These are phyloP conservation scores for Meloidogyne hapla DNA, from an alignment of 1,140 invertebrate genomes.

Conservation along the genomic window DNA sequence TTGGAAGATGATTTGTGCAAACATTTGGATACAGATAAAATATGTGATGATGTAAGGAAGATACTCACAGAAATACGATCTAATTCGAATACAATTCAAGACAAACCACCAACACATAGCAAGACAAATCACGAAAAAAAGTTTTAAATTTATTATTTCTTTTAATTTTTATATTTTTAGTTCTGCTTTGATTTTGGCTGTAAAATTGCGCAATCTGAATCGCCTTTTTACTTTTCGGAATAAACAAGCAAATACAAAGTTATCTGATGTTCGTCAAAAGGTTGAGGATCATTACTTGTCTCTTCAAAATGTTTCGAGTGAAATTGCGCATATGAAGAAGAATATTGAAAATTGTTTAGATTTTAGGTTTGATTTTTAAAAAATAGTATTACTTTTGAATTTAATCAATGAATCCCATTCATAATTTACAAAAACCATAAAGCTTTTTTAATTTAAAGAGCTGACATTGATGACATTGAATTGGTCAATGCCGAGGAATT, in stretches of 20 bases:
- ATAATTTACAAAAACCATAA: not conserved
- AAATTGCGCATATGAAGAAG: conserved; percentile 41
- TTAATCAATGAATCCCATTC: too few species aligned
- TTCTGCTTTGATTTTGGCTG: conserved; percentile 1
- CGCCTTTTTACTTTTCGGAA: conserved; percentile 36
- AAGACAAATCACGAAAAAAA: not conserved
- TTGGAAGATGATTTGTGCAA: not conserved
- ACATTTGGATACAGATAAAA: not conserved
- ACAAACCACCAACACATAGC: not conserved
- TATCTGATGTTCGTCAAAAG: conserved; percentile 21
- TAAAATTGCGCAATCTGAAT: conserved; percentile 29
- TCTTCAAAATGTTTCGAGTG: conserved; percentile 36
- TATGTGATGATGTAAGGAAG: not conserved
- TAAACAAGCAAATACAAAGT: conserved; percentile 14
- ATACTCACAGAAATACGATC: not conserved
- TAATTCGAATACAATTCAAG: not conserved
- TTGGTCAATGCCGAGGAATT: conserved; percentile 34
- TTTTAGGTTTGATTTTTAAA: conserved; percentile 31
- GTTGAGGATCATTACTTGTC: conserved; percentile 37
- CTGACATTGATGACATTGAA: conserved; percentile 31
- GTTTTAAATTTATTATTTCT: not conserved
- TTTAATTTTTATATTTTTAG: not conserved
- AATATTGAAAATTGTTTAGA: conserved; percentile 37
- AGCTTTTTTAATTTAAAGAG: conserved; percentile 9
- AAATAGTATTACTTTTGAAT: too few species aligned